Conservation (phyloP, 64 coral and sea anemone genomes). For the Stichodactyla helianthus region DNA sequence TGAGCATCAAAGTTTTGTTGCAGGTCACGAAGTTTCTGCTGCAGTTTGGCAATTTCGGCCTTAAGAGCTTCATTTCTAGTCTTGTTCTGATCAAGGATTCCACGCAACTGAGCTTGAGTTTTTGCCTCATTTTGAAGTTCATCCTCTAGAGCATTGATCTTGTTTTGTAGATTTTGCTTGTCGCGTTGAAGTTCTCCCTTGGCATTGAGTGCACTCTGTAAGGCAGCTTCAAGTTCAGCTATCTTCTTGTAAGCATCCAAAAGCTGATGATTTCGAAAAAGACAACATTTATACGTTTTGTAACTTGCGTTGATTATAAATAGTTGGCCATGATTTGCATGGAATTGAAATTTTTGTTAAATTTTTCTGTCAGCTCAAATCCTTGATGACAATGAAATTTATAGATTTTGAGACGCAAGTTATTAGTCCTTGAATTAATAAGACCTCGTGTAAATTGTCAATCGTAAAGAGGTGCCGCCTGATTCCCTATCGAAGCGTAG, state of each 20-base stretch:
- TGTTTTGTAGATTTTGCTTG: slow-evolving; percentile 68
- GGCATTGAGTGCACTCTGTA: slow-evolving; percentile 54
- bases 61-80: slow-evolving; percentile 77
- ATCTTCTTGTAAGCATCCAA: slow-evolving; percentile 80
- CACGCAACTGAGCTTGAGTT: slow-evolving; percentile 76
- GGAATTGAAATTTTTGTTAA: too few species aligned
- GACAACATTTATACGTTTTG: neutral
- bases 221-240: slow-evolving; percentile 82
- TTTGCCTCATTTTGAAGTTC: slow-evolving; percentile 93
- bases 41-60: slow-evolving; percentile 67
- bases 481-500: too few species aligned
- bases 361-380: too few species aligned
- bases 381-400: too few species aligned
- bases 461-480: too few species aligned
- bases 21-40: slow-evolving; percentile 78
- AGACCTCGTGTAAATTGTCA: too few species aligned
- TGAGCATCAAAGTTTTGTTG: slow-evolving; percentile 77
- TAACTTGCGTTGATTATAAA: neutral
- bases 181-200: slow-evolving; percentile 73
- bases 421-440: too few species aligned
- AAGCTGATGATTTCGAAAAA: slow-evolving; percentile 15
- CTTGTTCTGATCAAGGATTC: slow-evolving; percentile 76
- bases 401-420: too few species aligned
- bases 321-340: neutral
- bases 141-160: slow-evolving; percentile 65